These are phyloP conservation scores for Thecophora atra DNA, from an alignment of 2,888 invertebrate species.

Conservation along the genomic window DNA sequence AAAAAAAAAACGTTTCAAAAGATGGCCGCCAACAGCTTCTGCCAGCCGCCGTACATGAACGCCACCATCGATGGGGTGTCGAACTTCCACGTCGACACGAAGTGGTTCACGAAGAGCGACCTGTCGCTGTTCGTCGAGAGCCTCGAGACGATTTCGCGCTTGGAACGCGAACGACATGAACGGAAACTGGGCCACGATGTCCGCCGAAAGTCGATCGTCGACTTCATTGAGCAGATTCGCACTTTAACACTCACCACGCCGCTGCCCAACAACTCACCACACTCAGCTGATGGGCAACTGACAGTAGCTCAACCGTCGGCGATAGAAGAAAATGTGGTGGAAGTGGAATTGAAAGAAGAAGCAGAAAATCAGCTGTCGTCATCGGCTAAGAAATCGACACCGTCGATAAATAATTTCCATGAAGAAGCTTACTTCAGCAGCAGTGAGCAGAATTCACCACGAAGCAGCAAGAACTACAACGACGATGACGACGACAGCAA, in stretches of 20 bases:
- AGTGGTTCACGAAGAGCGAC: slow-evolving; percentile 45
- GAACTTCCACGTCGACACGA: slow-evolving; percentile 41
- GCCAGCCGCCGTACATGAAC: slow-evolving; percentile 18
- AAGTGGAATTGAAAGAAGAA: not conserved
- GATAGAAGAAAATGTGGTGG: not conserved
- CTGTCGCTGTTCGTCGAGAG: slow-evolving; percentile 54
- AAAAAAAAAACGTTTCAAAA: not conserved
- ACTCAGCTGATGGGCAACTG: slow-evolving; percentile 40
- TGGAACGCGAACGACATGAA: slow-evolving; percentile 43
- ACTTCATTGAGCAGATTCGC: not conserved
- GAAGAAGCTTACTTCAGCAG: slow-evolving; percentile 46
- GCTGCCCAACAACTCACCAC: not conserved
- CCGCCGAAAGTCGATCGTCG: not conserved
- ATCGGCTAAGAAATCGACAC: not conserved
- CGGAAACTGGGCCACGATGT: slow-evolving; percentile 22
- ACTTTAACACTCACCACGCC: not conserved
- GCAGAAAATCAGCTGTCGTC: not conserved
- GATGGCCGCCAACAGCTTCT: slow-evolving; percentile 37
- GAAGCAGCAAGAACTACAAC: slow-evolving; percentile 24
- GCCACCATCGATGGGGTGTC: slow-evolving; percentile 30
- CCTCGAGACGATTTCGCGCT: slow-evolving; percentile 53
- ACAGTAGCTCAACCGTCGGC: not conserved
- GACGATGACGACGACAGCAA: not conserved
- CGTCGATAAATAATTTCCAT: not conserved
- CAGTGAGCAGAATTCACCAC: slow-evolving; percentile 36